Conservation (phyloP, 2,113 vertebrate species). For the Zapus hudsonius region DNA sequence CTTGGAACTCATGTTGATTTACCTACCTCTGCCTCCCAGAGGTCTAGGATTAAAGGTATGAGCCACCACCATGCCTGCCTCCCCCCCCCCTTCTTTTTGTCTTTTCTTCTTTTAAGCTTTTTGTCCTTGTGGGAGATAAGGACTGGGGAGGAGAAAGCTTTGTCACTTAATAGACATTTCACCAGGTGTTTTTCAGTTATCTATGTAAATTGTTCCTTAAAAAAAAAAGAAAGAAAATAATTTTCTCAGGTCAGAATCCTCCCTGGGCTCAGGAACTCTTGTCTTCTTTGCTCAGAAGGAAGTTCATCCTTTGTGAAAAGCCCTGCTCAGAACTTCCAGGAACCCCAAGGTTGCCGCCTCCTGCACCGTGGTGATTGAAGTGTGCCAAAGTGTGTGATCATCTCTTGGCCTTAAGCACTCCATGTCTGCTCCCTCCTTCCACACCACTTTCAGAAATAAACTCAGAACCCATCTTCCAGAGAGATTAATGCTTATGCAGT, state of each 20-base stretch:
- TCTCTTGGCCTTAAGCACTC: slow-evolving; percentile 76
- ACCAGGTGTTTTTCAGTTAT: slow-evolving; percentile 76
- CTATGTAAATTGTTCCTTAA: slow-evolving; percentile 71
- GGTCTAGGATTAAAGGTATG: too few relatives aligned
- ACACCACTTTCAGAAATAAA: slow-evolving; percentile 69
- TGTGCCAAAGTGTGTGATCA: slow-evolving; percentile 72
- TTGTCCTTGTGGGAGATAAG: not conserved
- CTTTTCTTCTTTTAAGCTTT: not conserved
- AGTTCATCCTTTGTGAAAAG: slow-evolving; percentile 58
- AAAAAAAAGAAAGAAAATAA: slow-evolving; percentile 29
- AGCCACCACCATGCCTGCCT: too few relatives aligned
- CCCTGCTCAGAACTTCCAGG: slow-evolving; percentile 61
- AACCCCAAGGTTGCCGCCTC: slow-evolving; percentile 74
- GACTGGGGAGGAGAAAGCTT: slow-evolving; percentile 42
- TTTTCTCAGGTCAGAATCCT: slow-evolving; percentile 58
- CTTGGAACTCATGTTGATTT: too few relatives aligned
- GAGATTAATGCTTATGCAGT: slow-evolving; percentile 66
- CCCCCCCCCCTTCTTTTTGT: not conserved
- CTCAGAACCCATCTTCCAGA: slow-evolving; percentile 16
- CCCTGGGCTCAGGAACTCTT: slow-evolving; percentile 69
- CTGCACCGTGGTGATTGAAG: slow-evolving; percentile 76
- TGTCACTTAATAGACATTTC: slow-evolving; percentile 72
- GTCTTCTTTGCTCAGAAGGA: slow-evolving; percentile 75
- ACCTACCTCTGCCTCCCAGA: too few relatives aligned
- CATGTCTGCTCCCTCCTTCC: slow-evolving; percentile 67